Evolutionary conservation across 2,797 vertebrate species (phyloP).

Genomic region (Tachyglossus aculeatus): DNA sequence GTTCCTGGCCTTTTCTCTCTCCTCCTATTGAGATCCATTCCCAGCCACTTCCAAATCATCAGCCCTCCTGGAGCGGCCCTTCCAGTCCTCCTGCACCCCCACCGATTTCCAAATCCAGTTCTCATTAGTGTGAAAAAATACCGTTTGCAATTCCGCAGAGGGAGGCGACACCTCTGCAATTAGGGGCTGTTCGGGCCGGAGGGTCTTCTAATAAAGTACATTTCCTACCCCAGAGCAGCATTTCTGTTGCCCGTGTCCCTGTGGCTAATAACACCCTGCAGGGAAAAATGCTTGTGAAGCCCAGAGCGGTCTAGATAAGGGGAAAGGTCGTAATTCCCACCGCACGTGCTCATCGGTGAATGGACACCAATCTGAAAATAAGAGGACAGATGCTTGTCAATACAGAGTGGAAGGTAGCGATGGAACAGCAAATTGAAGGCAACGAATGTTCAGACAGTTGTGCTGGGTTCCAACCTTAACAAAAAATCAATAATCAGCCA

Average conservation of each 20-base stretch:
- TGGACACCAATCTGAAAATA: slow-evolving; percentile 74
- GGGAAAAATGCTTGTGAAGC: slow-evolving; percentile 80
- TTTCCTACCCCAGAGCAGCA: slow-evolving; percentile 69
- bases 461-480: slow-evolving; percentile 72
- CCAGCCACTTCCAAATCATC: slow-evolving; percentile 37
- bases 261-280: slow-evolving; percentile 80
- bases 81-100: too few relatives aligned
- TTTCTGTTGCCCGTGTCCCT: slow-evolving; percentile 75
- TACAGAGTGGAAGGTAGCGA: slow-evolving; percentile 69
- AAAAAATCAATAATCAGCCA: slow-evolving; percentile 78
- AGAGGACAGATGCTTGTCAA: slow-evolving; percentile 76
- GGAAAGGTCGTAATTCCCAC: slow-evolving; percentile 75
- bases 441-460: slow-evolving; percentile 71
- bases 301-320: slow-evolving; percentile 80
- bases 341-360: slow-evolving; percentile 73
- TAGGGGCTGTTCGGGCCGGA: slow-evolving; percentile 61
- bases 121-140: slow-evolving; percentile 66
- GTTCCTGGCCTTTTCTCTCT: slow-evolving; percentile 20
- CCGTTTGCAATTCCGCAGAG: slow-evolving; percentile 65
- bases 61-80: slow-evolving; percentile 43
- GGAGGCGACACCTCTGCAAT: slow-evolving; percentile 68
- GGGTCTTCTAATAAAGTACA: slow-evolving; percentile 73
- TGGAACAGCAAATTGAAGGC: slow-evolving; percentile 76
- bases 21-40: slow-evolving; percentile 35
- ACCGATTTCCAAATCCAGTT: slow-evolving; percentile 64